Conservation (phyloP, 92 coral and sea anemone genomes). For the Heliopora coerulea region DNA sequence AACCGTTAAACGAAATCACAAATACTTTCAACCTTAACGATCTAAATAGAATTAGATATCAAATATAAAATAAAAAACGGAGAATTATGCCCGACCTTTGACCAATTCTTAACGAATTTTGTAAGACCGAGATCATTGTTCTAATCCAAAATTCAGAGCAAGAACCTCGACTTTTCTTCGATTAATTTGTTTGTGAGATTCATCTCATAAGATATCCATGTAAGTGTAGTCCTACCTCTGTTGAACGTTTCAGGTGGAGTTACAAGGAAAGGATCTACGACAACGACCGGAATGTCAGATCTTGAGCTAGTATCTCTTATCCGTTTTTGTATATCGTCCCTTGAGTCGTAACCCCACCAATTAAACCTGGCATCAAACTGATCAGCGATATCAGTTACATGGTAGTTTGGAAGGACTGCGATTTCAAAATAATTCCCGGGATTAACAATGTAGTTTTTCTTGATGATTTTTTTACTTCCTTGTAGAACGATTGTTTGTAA, state of each 20-base stretch:
- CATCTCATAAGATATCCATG: too few species aligned
- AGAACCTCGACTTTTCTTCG: too few species aligned
- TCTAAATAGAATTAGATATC: too few species aligned
- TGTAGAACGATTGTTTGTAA: conserved; percentile 10
- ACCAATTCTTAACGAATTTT: too few species aligned
- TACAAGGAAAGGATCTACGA: conserved; percentile 26
- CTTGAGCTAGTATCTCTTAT: conserved; percentile 33
- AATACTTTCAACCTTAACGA: too few species aligned
- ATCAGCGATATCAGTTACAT: not conserved
- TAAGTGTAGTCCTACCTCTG: conserved; percentile 38
- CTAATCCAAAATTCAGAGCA: too few species aligned
- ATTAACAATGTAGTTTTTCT: conserved; percentile 42
- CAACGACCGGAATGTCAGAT: conserved; percentile 42
- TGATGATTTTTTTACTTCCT: conserved; percentile 7
- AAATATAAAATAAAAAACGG: too few species aligned
- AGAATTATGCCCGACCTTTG: too few species aligned
- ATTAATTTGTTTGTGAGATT: too few species aligned
- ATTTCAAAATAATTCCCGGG: conserved; percentile 50
- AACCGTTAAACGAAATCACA: too few species aligned
- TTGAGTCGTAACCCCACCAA: conserved; percentile 46
- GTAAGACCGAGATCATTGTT: too few species aligned
- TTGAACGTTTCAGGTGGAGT: conserved; percentile 6
- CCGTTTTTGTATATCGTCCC: conserved; percentile 4
- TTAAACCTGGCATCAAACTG: conserved; percentile 41
- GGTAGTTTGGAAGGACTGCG: not conserved